phyloP scores from a whole-genome alignment of 2,113 vertebrate genomes.

The Cacatua alba region DNA sequence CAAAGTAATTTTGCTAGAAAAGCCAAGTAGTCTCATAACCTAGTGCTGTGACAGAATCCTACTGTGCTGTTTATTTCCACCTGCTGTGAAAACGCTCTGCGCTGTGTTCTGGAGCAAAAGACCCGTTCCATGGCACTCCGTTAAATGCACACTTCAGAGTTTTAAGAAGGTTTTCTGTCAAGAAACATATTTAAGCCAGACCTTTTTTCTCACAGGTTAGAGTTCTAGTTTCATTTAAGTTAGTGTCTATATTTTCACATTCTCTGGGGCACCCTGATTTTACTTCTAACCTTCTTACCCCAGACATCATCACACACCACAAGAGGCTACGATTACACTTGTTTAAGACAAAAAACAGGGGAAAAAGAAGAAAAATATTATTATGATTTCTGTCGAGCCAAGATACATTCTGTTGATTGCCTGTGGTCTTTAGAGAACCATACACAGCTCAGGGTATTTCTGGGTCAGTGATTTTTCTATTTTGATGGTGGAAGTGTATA shows the following conservation, averaged over 20 bases:
- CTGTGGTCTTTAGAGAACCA: neutral
- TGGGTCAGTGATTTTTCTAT: constrained; percentile 41
- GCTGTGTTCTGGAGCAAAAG: neutral
- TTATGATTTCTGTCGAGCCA: neutral
- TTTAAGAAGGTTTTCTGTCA: neutral
- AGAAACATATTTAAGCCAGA: neutral
- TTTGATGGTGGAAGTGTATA: constrained; percentile 2
- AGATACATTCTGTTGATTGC: neutral
- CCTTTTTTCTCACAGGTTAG: neutral
- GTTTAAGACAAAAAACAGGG: neutral
- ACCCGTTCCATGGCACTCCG: neutral
- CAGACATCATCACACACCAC: neutral
- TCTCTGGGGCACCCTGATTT: neutral
- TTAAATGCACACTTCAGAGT: neutral
- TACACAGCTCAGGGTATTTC: neutral
- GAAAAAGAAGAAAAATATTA: neutral
- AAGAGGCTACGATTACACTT: neutral
- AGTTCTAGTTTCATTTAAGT: neutral
- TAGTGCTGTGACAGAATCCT: neutral
- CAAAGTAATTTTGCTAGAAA: neutral
- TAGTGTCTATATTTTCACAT: neutral
- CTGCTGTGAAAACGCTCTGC: neutral
- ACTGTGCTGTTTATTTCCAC: neutral
- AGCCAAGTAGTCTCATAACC: neutral
- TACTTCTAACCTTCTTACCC: neutral